A percentile compares a stretch with the other conserved stretches of the same genome.
Conservation (phyloP, 2,888 invertebrate species). For the Drosophila mettleri region DNA sequence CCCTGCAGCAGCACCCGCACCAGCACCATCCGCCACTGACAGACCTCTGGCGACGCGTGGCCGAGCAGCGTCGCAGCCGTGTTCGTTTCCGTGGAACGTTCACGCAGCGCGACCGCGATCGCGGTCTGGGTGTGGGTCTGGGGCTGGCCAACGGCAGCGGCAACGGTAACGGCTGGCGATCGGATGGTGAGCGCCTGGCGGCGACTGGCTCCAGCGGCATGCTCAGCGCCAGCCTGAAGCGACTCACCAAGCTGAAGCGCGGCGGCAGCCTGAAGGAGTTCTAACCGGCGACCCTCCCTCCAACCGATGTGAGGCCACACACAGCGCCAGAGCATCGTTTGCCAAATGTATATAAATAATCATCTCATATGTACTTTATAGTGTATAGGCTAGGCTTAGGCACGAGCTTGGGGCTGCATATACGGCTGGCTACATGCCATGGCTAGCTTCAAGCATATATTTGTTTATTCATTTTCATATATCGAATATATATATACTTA, state of each 20-base stretch:
- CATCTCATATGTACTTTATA: conserved; percentile 37
- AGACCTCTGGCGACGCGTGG: conserved; percentile 47
- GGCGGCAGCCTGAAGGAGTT: conserved; percentile 82
- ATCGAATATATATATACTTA: conserved; percentile 33
- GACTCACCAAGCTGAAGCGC: conserved; percentile 79
- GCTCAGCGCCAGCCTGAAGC: conserved; percentile 64
- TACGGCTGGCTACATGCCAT: conserved; percentile 10
- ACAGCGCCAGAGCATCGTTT: conserved; percentile 5
- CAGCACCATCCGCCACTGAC: conserved; percentile 67
- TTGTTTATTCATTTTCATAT: conserved; percentile 21
- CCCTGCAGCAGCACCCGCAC: conserved; percentile 70
- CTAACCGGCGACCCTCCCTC: conserved; percentile 34
- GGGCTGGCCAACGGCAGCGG: conserved; percentile 7
- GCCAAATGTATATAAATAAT: conserved; percentile 40
- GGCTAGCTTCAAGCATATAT: conserved; percentile 12
- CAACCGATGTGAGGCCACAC: conserved; percentile 16
- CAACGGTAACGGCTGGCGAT: conserved; percentile 20
- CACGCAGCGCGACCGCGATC: conserved; percentile 63
- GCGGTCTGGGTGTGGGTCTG: conserved; percentile 25
- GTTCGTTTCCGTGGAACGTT: conserved; percentile 78
- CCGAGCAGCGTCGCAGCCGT: conserved; percentile 68
- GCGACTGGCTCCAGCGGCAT: conserved; percentile 33
- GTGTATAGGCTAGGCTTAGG: conserved; percentile 23
- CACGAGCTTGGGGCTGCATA: conserved; percentile 1
- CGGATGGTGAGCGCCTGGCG: conserved; percentile 11